Percentiles rank a stretch among this genome's conserved stretches.
phyloP scores from a whole-genome alignment of 2,113 vertebrate species.

The Gymnarchus niloticus region DNA sequence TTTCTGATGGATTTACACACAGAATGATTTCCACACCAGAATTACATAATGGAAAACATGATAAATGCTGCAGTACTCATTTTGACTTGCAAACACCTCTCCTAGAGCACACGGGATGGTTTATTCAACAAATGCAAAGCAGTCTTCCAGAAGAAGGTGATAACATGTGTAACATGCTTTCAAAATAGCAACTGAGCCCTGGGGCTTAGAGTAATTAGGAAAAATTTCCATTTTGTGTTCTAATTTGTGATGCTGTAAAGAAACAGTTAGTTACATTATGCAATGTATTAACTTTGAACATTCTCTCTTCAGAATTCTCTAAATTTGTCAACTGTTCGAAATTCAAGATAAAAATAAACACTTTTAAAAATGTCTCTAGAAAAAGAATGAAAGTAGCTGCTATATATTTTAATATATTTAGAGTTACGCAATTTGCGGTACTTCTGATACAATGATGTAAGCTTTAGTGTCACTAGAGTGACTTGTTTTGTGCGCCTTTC shows the following conservation, averaged over 20 bases:
- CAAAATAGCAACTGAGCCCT: slow-evolving; percentile 24
- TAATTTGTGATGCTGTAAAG: slow-evolving; percentile 23
- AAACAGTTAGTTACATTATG: neutral
- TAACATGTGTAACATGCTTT: slow-evolving; percentile 26
- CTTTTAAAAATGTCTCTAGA: too few relatives aligned
- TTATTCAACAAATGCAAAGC: slow-evolving; percentile 24
- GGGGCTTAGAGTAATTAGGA: slow-evolving; percentile 31
- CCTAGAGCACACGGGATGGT: neutral
- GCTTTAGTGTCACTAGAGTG: neutral
- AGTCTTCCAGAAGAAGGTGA: slow-evolving; percentile 19
- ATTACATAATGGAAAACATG: neutral
- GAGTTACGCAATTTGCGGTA: too few relatives aligned
- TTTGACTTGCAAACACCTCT: slow-evolving; percentile 25
- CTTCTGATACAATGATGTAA: neutral
- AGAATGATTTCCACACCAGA: neutral
- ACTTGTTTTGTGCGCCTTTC: neutral
- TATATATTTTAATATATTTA: too few relatives aligned
- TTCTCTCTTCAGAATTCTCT: neutral
- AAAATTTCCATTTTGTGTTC: slow-evolving; percentile 33
- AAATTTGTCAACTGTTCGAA: neutral
- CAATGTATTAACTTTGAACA: neutral
- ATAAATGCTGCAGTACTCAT: neutral
- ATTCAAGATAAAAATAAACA: too few relatives aligned
- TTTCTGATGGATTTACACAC: neutral
- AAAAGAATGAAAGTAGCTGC: too few relatives aligned